Conservation (phyloP, 2,113 vertebrate species). For the Natator depressus region DNA sequence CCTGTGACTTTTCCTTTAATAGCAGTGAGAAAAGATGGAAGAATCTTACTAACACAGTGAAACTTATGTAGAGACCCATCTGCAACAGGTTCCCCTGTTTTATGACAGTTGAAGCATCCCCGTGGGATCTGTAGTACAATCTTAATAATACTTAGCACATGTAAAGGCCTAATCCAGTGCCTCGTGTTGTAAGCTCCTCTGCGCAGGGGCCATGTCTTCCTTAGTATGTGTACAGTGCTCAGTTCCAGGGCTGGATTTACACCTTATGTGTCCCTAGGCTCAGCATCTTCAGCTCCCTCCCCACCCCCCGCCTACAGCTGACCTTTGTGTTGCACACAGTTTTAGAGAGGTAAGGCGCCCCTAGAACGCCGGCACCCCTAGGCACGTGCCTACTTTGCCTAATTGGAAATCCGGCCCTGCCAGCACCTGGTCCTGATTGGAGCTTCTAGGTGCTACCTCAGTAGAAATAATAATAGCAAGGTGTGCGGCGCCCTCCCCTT, state of each 20-base stretch:
- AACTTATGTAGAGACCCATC: not conserved
- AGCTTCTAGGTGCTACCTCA: not conserved
- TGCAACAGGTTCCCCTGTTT: not conserved
- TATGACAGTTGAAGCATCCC: not conserved
- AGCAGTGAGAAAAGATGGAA: not conserved
- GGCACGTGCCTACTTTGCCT: no score
- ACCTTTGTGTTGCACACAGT: no score
- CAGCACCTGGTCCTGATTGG: not conserved
- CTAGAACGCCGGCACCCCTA: no score
- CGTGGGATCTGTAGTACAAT: not conserved
- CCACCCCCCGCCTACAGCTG: no score
- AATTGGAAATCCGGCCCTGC: no score
- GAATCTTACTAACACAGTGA: not conserved
- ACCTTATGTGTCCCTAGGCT: no score
- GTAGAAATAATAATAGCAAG: not conserved
- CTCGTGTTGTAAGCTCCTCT: not conserved
- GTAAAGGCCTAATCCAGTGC: fast-evolving
- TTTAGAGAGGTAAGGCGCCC: no score
- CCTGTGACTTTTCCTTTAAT: not conserved
- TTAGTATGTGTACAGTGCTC: not conserved
- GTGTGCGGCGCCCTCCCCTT: not conserved
- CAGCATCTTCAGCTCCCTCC: no score
- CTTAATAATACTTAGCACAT: not conserved
- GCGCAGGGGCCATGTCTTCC: not conserved
- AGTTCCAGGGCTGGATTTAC: no score